Base-by-base conservation (phyloP, 2,888 invertebrate species). In the Philereme transversata region DNA sequence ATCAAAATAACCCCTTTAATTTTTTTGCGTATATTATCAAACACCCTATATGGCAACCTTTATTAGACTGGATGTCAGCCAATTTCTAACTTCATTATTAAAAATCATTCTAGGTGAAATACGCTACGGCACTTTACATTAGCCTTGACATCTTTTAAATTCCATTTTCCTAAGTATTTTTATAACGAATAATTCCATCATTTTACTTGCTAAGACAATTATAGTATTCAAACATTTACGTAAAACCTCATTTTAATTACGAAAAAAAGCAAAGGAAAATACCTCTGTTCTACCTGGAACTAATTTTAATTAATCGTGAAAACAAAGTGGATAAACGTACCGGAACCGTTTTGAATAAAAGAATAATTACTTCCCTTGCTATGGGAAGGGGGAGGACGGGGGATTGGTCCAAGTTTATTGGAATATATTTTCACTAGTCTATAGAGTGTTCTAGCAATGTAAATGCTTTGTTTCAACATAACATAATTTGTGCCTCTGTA, bases 301-400 rank as follows among this genome's bases (percentile, higher is more conserved):
- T 86, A 86, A 87, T 88, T 87, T 88, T 87, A 88, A 88, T 88
- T 88, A 88, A 86, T 88, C 83, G 83, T 76, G 81, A 80, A 83
- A 88, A 88, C 86, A 86, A 86, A 85, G 84, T 85, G 77, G 77
- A 76, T 65, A 64, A 73, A 73, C 73, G 77, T 76, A 67, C 71
- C 74, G 81, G 81, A 78, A 84, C 67, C 78, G 77, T 82, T 82
- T 81, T 80, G 77, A 80, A 78, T 82, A 79, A 83, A 84, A 80
- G 78, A 81, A 83, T 79, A 80, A 83, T 81, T 75, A 77, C 76
- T 74, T 74, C 71, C 68, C 68, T 72, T 69, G 67, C 70, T 68
- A 65, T 62, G 65, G 60, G 22, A 22, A 22, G 22, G 22, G 22
- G 22, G 22, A 3, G 22, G 22, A 22, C 1, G 22, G 62, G 52